Evolutionary conservation across 2,113 vertebrate genomes (phyloP).

Genomic region (Oryzias celebensis): DNA sequence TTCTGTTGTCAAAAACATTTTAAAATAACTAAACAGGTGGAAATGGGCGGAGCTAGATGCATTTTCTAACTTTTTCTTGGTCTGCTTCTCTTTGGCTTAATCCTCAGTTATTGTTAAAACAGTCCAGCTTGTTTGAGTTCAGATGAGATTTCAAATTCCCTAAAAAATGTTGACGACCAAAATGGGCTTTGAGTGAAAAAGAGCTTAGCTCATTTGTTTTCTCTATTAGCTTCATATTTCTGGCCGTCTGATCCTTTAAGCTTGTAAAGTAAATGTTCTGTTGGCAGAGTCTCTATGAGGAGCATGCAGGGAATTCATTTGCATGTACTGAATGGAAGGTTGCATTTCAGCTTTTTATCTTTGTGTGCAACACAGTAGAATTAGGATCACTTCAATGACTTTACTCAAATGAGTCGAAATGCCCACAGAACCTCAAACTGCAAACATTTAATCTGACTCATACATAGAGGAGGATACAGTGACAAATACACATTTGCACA

Average conservation of each 20-base stretch:
- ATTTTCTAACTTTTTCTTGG: no score
- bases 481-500: constrained; percentile 15
- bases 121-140: no score
- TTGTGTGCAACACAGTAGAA: constrained; percentile 26
- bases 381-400: constrained; percentile 40
- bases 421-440: constrained; percentile 28
- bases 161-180: no score
- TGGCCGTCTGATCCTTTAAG: constrained; percentile 35
- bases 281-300: constrained; percentile 25
- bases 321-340: constrained; percentile 37
- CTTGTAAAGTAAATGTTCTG: constrained; percentile 39
- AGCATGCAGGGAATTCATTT: constrained; percentile 34
- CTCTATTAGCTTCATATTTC: constrained; percentile 12
- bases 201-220: not conserved
- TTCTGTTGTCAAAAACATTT: no score
- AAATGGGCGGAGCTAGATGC: no score
- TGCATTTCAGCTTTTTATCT: constrained; percentile 20
- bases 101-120: no score
- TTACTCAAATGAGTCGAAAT: constrained; percentile 8
- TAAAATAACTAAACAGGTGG: no score
- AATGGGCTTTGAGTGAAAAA: not conserved
- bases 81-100: no score
- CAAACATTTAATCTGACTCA: constrained; percentile 28
- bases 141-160: no score
- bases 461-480: not conserved